These are phyloP conservation scores for Athene cunicularia DNA, from an alignment of 2,113 vertebrate genomes.

Conservation along the genomic window DNA sequence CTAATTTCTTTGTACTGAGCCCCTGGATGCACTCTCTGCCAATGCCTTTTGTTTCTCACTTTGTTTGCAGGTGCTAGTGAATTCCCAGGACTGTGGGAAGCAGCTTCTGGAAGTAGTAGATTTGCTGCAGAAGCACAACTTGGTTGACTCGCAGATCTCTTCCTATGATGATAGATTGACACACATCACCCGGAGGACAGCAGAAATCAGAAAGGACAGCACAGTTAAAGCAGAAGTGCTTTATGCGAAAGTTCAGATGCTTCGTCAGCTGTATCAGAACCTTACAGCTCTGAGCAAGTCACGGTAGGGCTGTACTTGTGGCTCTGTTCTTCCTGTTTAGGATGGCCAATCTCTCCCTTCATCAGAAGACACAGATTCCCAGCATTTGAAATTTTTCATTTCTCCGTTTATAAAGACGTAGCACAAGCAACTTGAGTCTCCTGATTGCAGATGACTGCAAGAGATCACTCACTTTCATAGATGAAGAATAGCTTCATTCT, in stretches of 20 bases:
- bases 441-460: background rate
- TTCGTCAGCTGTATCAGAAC: constrained; percentile 78
- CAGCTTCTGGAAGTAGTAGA: constrained; percentile 82
- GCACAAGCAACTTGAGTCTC: background rate
- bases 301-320: constrained; percentile 72
- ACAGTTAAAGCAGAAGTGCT: constrained; percentile 71
- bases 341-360: background rate
- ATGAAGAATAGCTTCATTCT: background rate
- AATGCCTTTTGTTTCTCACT: background rate
- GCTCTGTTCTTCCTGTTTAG: background rate
- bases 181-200: constrained; percentile 67
- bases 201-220: constrained; percentile 60
- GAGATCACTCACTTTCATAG: background rate
- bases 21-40: background rate
- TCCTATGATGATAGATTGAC: constrained; percentile 78
- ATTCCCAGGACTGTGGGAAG: constrained; percentile 79
- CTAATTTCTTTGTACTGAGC: background rate
- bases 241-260: constrained; percentile 76
- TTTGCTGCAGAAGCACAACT: constrained; percentile 86
- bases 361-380: background rate
- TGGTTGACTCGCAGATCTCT: constrained; percentile 83
- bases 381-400: background rate
- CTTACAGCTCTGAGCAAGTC: constrained; percentile 79
- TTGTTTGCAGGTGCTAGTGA: constrained; percentile 73
- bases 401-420: background rate